Base-by-base conservation (phyloP, 2,888 invertebrate species). In the Eumerus sabulonum region DNA sequence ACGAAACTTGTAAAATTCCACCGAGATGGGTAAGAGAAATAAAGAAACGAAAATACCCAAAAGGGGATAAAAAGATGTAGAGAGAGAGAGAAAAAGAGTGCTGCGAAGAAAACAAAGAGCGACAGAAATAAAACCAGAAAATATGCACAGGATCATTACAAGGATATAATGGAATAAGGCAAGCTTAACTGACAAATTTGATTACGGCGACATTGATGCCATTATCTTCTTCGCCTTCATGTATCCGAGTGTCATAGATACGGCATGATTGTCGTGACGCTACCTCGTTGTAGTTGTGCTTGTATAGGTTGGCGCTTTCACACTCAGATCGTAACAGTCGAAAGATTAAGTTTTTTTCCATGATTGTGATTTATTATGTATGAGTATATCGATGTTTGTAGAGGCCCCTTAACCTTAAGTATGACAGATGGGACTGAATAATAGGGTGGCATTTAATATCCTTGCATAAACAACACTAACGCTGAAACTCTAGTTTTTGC, bases 111-210 rank as follows among this genome's bases (percentile, higher is more conserved):
- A 38, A 13, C 12, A 44, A 50, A 35, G 35, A 18, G n/a, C 2
- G 54, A 36, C 42, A 1, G 5, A 18, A 14, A 38, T 35, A 17
- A 42, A 48, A 54, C 50, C 36, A n/a, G 18, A 56, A 17, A 77
- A 67, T 77, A 77, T 67, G 76, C 76, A 77, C 67, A 72, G 77
- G 73, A 77, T 77, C 77, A 77, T 72, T 66, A 67, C 62, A 62
- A 77, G 72, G 62, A 77, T 68, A 73, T 77, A 77, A 77, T 77
- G 73, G 77, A 77, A 73, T 77, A 77, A 77, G 74, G 74, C 79
- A 79, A 74, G 79, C 79, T 79, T 74, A 74, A 79, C 79, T 79
- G 74, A 79, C 79, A 79, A 79, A 79, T 79, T 79, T 79, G 74
- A 79, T 79, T 79, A 79, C 68, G 79, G 79, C 74, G 79, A 79